Evolutionary conservation across 2,797 vertebrate species (phyloP).

Genomic region (Sebastolobus altivelis): DNA sequence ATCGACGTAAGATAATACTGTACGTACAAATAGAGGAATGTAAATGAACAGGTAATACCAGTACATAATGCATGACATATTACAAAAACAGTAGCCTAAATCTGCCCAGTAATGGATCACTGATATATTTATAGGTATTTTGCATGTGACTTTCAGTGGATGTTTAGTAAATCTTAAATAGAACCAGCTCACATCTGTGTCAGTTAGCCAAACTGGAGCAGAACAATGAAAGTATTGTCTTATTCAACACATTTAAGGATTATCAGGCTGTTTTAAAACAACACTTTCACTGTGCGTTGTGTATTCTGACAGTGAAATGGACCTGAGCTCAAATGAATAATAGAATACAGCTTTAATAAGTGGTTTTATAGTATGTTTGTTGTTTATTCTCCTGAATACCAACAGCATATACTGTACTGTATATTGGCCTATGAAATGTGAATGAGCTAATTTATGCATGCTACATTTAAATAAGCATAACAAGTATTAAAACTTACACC

Average conservation of each 20-base stretch:
- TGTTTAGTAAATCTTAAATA: background rate
- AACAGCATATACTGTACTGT: background rate
- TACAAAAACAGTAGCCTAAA: background rate
- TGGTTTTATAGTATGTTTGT: background rate
- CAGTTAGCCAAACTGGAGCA: background rate
- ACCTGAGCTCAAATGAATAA: background rate
- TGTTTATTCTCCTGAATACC: background rate
- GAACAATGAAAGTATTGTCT: background rate
- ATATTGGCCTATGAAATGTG: background rate
- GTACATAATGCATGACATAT: background rate
- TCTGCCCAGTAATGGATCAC: background rate
- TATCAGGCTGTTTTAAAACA: background rate
- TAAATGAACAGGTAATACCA: background rate
- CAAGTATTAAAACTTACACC: conserved; percentile 90
- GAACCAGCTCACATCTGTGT: background rate
- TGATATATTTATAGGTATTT: background rate
- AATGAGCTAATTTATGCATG: background rate
- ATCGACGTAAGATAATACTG: background rate
- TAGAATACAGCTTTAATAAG: background rate
- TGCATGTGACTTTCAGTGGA: background rate
- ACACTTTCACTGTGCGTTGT: background rate
- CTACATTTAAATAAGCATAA: background rate
- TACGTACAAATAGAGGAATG: background rate
- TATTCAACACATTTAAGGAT: background rate
- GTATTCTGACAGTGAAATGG: background rate